A percentile compares a stretch with the other conserved stretches of the same genome.
These are phyloP conservation scores for Enteromius unitaeniatus DNA, from an alignment of 2,797 vertebrate species.

Conservation along the genomic window DNA sequence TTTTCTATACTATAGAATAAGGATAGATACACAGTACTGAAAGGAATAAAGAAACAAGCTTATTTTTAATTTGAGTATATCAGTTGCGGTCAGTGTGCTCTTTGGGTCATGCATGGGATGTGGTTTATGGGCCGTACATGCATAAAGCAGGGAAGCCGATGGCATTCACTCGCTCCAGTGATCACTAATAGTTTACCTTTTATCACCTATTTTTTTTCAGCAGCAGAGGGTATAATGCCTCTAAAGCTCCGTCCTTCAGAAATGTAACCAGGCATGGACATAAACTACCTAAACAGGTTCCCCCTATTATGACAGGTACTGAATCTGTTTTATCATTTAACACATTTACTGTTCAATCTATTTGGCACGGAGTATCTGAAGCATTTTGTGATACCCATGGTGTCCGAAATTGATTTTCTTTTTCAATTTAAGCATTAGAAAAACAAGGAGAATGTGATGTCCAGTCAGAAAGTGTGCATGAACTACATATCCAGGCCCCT, in stretches of 20 bases:
- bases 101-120: conserved; percentile 40
- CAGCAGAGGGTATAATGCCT: conserved; percentile 29
- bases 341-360: not conserved
- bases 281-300: conserved; percentile 20
- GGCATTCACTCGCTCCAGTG: conserved; percentile 47
- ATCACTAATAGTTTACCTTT: conserved; percentile 54
- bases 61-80: conserved; percentile 3
- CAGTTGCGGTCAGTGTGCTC: conserved; percentile 9
- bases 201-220: conserved; percentile 44
- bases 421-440: not conserved
- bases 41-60: not conserved
- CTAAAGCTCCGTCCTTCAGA: conserved; percentile 43
- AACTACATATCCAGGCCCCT: not conserved
- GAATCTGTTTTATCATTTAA: conserved; percentile 14
- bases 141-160: conserved; percentile 45
- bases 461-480: conserved; percentile 1
- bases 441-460: conserved; percentile 13
- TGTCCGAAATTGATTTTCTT: not conserved
- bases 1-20: not conserved
- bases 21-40: not conserved
- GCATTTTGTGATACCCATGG: not conserved
- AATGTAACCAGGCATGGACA: conserved; percentile 40
- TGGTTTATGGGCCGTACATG: conserved; percentile 49
- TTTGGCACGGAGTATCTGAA: not conserved
- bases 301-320: conserved; percentile 45